phyloP scores from a whole-genome alignment of 1,140 invertebrate species.

The Myzus persicae region DNA sequence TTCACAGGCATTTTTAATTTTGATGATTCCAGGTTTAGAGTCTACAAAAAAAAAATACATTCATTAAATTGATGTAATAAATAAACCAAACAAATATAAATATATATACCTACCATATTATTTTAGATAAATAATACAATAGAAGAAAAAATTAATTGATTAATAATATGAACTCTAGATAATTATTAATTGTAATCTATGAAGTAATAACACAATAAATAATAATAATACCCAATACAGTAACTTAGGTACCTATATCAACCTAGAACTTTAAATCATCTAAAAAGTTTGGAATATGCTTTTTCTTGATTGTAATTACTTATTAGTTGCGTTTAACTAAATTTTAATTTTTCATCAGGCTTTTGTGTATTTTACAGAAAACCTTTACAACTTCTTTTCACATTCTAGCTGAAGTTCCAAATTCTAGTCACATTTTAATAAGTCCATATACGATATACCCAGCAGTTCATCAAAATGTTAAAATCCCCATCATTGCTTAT shows the following conservation, averaged over 20 bases:
- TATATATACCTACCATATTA: too few species aligned
- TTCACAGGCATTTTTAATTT: constrained; percentile 40
- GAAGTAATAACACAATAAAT: not conserved
- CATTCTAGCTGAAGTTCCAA: not conserved
- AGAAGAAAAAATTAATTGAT: not conserved
- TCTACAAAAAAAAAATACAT: constrained; percentile 1
- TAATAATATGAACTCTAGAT: not conserved
- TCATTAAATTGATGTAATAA: not conserved
- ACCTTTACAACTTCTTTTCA: too few species aligned
- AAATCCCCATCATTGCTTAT: not conserved
- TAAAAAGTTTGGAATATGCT: not conserved
- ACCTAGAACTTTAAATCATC: too few species aligned
- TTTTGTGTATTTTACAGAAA: not conserved
- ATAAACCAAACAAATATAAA: not conserved
- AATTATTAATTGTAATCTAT: not conserved
- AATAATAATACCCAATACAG: not conserved
- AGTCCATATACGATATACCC: too few species aligned
- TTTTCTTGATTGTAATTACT: not conserved
- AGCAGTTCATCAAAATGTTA: not conserved
- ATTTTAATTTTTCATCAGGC: not conserved
- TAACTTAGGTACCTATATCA: too few species aligned
- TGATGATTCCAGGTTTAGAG: not conserved
- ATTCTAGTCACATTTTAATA: not conserved
- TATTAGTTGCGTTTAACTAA: not conserved
- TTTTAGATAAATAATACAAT: not conserved